Conservation (phyloP, 2,888 invertebrate species). For the Dolichopus griseipennis region DNA sequence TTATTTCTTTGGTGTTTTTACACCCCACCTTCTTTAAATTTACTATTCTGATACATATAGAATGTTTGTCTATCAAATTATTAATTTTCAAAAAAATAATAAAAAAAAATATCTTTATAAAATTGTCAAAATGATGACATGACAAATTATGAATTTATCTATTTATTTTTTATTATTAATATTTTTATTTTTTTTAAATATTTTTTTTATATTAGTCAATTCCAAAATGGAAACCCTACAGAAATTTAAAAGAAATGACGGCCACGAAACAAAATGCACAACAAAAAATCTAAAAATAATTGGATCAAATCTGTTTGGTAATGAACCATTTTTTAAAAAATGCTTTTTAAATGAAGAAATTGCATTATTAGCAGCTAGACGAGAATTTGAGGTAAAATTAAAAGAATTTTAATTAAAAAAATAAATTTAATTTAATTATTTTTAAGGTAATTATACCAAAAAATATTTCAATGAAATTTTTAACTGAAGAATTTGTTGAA, state of each 20-base stretch:
- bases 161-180: conserved; percentile 7
- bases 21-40: too few species aligned
- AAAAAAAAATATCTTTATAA: too few species aligned
- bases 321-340: conserved; percentile 26
- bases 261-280: neutral
- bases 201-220: neutral
- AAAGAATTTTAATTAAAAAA: neutral
- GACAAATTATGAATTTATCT: neutral
- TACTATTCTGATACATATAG: too few species aligned
- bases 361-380: conserved; percentile 33
- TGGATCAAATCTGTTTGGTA: conserved; percentile 38
- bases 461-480: conserved; percentile 27
- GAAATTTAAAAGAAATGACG: neutral
- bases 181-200: neutral
- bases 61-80: too few species aligned
- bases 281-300: conserved; percentile 25
- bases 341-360: conserved; percentile 39
- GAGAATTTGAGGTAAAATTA: conserved; percentile 34
- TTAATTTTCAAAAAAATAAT: too few species aligned
- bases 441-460: conserved; percentile 35
- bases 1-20: too few species aligned
- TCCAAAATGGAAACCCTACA: neutral
- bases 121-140: neutral
- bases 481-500: conserved; percentile 31
- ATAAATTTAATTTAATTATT: conserved; percentile 7